These are phyloP conservation scores for Zele albiditarsus DNA, from an alignment of 2,888 invertebrate species.

Conservation along the genomic window DNA sequence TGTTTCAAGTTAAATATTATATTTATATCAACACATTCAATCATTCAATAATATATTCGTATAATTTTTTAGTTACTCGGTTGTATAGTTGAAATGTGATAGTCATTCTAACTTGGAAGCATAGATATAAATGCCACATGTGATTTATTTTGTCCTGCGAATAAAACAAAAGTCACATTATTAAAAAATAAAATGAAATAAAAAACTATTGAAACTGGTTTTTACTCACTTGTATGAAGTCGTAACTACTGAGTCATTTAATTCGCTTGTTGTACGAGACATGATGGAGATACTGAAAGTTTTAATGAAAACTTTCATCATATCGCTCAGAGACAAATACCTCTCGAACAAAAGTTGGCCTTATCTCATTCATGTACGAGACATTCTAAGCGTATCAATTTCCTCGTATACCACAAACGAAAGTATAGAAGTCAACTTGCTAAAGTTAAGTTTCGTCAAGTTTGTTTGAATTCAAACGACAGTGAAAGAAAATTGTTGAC, in stretches of 20 bases:
- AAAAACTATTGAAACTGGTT: too few species aligned
- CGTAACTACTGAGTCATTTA: neutral
- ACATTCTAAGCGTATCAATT: constrained; percentile 14
- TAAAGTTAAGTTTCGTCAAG: neutral
- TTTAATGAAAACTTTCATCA: constrained; percentile 6
- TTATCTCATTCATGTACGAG: neutral
- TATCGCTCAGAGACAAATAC: constrained; percentile 10
- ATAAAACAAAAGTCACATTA: too few species aligned
- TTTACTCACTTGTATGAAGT: too few species aligned
- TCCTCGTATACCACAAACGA: neutral
- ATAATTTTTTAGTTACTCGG: neutral
- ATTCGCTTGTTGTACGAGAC: neutral
- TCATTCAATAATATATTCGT: neutral
- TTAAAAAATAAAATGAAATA: too few species aligned
- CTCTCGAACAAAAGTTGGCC: constrained; percentile 8
- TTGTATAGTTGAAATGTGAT: neutral
- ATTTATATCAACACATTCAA: neutral
- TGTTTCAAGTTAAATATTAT: neutral
- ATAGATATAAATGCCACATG: too few species aligned
- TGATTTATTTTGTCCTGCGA: too few species aligned
- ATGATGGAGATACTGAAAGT: constrained; percentile 8
- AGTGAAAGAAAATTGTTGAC: neutral
- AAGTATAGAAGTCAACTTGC: constrained; percentile 1
- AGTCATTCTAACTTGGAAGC: neutral
- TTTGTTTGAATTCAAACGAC: neutral